phyloP scores from a whole-genome alignment of 2,797 vertebrate genomes.

The Columba guinea region DNA sequence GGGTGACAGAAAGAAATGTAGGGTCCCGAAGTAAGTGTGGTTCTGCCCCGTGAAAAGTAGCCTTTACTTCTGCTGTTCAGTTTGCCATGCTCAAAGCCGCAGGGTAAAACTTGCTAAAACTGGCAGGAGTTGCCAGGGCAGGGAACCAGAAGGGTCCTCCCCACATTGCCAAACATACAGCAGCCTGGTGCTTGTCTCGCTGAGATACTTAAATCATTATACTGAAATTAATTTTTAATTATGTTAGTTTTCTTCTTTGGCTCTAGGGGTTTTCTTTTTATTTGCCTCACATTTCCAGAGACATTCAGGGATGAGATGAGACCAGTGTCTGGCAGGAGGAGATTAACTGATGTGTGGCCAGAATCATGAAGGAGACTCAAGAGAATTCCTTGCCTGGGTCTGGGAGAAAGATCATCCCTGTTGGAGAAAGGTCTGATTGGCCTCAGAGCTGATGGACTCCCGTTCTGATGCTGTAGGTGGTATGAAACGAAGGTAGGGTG shows the following conservation, averaged over 20 bases:
- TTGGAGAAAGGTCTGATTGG: not conserved
- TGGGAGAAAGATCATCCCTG: not conserved
- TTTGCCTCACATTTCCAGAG: not conserved
- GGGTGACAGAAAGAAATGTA: not conserved
- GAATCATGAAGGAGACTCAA: not conserved
- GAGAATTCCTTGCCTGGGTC: not conserved
- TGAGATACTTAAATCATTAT: constrained; percentile 26
- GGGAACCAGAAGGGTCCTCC: constrained; percentile 53
- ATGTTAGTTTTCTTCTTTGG: not conserved
- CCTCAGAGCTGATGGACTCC: not conserved
- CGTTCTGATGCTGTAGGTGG: not conserved
- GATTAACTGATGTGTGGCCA: not conserved
- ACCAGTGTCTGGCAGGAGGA: not conserved
- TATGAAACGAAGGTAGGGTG: not conserved
- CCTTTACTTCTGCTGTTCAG: constrained; percentile 34
- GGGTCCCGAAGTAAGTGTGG: not conserved
- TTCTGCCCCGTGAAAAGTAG: constrained; percentile 34
- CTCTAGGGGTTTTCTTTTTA: not conserved
- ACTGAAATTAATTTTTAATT: constrained; percentile 51
- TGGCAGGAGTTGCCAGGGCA: constrained; percentile 42
- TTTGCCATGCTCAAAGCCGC: constrained; percentile 12
- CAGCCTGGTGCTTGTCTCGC: constrained; percentile 14
- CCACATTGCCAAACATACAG: not conserved
- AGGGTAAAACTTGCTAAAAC: constrained; percentile 54
- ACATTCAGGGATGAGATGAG: not conserved